A percentile compares a stretch with the other conserved stretches of the same genome.
Evolutionary conservation across 2,113 vertebrate genomes (phyloP).

Genomic region (Corapipo altera): DNA sequence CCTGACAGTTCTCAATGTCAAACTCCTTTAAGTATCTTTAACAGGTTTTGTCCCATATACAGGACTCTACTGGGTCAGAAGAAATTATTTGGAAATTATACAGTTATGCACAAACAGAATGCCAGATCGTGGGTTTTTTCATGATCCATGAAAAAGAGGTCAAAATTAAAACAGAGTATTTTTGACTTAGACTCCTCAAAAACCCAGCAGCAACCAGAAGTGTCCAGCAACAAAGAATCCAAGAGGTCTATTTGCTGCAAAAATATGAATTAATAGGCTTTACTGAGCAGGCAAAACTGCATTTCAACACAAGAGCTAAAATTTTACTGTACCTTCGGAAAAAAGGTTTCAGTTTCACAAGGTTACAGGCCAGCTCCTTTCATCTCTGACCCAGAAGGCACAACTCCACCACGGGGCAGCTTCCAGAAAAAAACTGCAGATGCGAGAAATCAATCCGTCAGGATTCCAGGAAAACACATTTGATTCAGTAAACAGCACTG

Average conservation of each 20-base stretch:
- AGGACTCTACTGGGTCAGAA: neutral
- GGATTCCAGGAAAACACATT: neutral
- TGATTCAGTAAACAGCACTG: neutral
- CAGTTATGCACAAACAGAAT: neutral
- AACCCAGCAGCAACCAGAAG: neutral
- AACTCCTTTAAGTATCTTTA: neutral
- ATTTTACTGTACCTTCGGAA: neutral
- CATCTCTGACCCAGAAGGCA: constrained; percentile 55
- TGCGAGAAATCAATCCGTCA: neutral
- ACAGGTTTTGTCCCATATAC: neutral
- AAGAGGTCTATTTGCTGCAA: neutral
- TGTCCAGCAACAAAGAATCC: neutral
- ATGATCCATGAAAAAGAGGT: neutral
- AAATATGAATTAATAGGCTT: neutral
- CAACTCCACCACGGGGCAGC: neutral
- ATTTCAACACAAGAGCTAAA: constrained; percentile 3
- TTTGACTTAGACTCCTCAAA: neutral
- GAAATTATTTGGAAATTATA: neutral
- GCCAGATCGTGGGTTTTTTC: neutral
- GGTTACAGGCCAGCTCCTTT: constrained; percentile 27
- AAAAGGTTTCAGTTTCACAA: neutral
- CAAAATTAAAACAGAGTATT: neutral
- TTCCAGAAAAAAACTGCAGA: constrained; percentile 1
- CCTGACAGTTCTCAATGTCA: neutral
- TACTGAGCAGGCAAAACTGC: neutral